Evolutionary conservation across 1,140 invertebrate genomes (phyloP), one percentile per base, ranked within the genome.

Genomic region (Pantala flavescens): DNA sequence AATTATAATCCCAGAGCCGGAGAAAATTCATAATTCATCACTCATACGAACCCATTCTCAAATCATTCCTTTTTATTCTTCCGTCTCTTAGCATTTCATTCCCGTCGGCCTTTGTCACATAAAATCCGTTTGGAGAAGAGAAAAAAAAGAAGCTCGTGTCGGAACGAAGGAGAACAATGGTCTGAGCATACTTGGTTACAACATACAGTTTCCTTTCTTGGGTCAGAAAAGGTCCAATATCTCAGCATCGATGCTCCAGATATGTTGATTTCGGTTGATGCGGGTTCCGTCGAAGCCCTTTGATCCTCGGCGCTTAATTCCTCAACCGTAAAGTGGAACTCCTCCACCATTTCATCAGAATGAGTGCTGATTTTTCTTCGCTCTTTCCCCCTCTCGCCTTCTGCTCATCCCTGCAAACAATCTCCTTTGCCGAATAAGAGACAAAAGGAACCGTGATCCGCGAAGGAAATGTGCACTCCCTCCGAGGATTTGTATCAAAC

Each of bases 311-410:
- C 12, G 49, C 49, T 63, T 63, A 63, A 63, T 63, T 63, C 49
- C 49, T 63, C 49, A 63, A 19, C 49, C 49, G 49, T 3, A 63
- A 63, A 63, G 49, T 63, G 49, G 49, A 63, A 21, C 49, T 63
- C 49, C 49, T 63, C 49, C 49, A 21, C 14, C 49, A 21, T 63
- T 63, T 63, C 49, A 63, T 63, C 49, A 63, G 49, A 63, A 63
- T 14, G 49, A 63, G 49, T 63, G 49, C 49, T 63, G 49, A 63
- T 71, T 77, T 78, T 78, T 74, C 77, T 74, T 72, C 77, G 16
- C 74, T 70, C 42, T 71, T 71, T 72, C 70, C 71, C 63, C 21
- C 70, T 74, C 24, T 75, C 28, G 28, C 28, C 72, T 71, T 73
- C 75, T 76, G 75, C 49, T 63, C 49, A 19, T 63, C 49, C 12